These are phyloP conservation scores for Drosophila setosimentum DNA, from an alignment of 2,888 invertebrate species.

Conservation along the genomic window DNA sequence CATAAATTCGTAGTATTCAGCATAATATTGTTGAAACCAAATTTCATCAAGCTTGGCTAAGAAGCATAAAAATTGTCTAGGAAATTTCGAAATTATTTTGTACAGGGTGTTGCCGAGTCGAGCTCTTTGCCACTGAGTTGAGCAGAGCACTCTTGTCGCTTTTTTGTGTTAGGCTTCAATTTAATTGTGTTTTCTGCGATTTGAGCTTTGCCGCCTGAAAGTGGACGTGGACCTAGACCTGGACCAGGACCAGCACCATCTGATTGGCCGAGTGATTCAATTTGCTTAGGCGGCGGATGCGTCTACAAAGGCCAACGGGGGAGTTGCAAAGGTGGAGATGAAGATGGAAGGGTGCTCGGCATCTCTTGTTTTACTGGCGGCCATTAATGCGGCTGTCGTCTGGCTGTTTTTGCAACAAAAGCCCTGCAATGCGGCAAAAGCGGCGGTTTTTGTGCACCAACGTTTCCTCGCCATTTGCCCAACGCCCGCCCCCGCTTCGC, in stretches of 20 bases:
- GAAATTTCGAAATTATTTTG: background rate
- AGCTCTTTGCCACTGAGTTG: background rate
- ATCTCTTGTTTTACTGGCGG: slow-evolving; percentile 57
- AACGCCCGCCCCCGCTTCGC: slow-evolving; percentile 1
- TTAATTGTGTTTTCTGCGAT: slow-evolving; percentile 34
- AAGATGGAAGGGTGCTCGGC: background rate
- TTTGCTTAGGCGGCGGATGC: slow-evolving; percentile 35
- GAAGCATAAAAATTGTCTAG: background rate
- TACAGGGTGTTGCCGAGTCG: background rate
- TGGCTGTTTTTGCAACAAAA: slow-evolving; percentile 68
- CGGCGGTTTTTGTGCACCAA: slow-evolving; percentile 71
- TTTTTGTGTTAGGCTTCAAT: slow-evolving; percentile 13
- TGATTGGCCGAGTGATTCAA: slow-evolving; percentile 11
- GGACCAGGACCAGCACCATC: background rate
- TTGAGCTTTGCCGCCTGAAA: slow-evolving; percentile 22
- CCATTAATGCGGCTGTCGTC: slow-evolving; percentile 73
- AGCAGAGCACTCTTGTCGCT: background rate
- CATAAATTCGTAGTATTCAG: background rate
- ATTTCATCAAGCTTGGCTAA: no score
- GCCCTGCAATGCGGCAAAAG: slow-evolving; percentile 78
- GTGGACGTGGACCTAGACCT: background rate
- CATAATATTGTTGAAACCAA: background rate
- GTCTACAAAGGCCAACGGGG: background rate
- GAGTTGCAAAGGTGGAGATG: background rate
- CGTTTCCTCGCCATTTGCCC: slow-evolving; percentile 41